phyloP scores from a whole-genome alignment of 1,140 invertebrate species.

The Agrypnia vestita region DNA sequence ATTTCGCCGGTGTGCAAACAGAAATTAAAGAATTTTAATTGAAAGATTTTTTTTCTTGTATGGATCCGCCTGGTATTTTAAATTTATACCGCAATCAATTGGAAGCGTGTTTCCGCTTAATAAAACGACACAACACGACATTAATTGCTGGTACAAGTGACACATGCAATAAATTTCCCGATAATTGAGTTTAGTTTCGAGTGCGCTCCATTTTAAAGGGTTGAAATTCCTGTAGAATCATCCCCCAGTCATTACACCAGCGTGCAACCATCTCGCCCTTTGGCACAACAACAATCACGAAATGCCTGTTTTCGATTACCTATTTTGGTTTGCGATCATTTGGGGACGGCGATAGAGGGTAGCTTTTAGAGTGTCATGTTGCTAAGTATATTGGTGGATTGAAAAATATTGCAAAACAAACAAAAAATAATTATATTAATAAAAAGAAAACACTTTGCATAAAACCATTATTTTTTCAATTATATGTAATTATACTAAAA shows the following conservation, averaged over 20 bases:
- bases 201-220: conserved; percentile 59
- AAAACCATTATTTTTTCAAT: no score
- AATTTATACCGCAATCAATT: conserved; percentile 5
- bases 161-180: conserved; percentile 55
- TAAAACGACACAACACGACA: conserved; percentile 23
- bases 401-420: no score
- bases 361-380: neutral
- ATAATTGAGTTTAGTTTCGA: conserved; percentile 58
- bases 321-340: conserved; percentile 40
- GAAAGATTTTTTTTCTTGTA: no score
- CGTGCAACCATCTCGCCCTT: conserved; percentile 9
- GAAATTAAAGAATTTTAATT: no score
- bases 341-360: neutral
- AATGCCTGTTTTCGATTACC: conserved; percentile 34
- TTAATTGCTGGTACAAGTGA: conserved; percentile 43
- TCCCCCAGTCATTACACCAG: conserved; percentile 3
- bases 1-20: no score
- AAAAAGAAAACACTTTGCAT: no score
- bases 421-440: no score
- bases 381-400: conserved; percentile 6
- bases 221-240: conserved; percentile 55
- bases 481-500: no score
- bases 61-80: neutral
- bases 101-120: conserved; percentile 27
- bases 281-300: conserved; percentile 37